Evolutionary conservation across 2,113 vertebrate genomes (phyloP), one percentile per base, ranked within the genome.

Genomic region (Panthera leo): DNA sequence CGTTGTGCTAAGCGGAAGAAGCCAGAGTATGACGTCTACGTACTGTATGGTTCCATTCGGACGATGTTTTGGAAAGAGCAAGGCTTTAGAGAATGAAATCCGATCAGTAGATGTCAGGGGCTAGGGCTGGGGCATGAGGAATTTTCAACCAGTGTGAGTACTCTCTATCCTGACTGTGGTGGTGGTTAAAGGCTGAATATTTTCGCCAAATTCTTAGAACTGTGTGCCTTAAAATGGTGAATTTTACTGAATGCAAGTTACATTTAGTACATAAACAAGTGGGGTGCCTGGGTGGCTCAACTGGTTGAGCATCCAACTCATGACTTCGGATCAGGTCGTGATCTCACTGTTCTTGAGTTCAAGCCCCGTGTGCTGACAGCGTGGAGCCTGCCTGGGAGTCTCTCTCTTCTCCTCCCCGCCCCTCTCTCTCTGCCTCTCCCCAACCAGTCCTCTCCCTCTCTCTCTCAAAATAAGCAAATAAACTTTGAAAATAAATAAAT

Each of bases 131-230:
- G 1, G 21, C 3, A 12, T 1, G 8, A 79, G 39, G 19, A 58
- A 48, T 36, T 14, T 5, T 2, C 2, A 16, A 7, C 5, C 9
- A n/a, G 42, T 4, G 4, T 48, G 63, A 23, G 27, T 3, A 7
- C 6, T 87, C 51, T 53, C 3, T 14, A 5, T 73, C 3, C 25
- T 86, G 15, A 36, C 4, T 0, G 13, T 42, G 27, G 9, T 16
- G 9, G 29, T 10, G 25, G 5, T 23, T 13, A 9, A 12, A 2
- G n/a, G 18, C 15, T 27, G 18, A 75, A 11, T 29, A 34, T 31
- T 14, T 51, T 84, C 76, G 21, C 29, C 45, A 88, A 58, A 31
- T 67, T 67, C 14, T 94, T 11, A 45, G 61, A 71, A 48, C 15
- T 7, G 2, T 13, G 27, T 11, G 14, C 4, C 34, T 86, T 29